Base-by-base conservation (phyloP, 2,797 vertebrate genomes). In the Brachyalestes nurse region DNA sequence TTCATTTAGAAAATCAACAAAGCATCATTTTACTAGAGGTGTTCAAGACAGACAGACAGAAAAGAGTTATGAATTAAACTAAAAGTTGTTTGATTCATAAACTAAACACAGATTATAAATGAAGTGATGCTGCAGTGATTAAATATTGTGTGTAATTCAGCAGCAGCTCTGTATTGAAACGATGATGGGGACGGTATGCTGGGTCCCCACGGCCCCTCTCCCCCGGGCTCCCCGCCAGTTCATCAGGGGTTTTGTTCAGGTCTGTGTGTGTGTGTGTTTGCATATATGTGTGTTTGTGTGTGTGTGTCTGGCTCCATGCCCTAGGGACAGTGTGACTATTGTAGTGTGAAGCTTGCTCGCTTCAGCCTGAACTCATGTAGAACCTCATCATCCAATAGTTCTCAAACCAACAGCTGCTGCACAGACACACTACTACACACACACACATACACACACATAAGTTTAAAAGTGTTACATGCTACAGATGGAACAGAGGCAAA, bases 281-380 rank as follows among this genome's bases (percentile, higher is more conserved):
- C 23, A 8, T 42, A 8, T 69, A 5, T 75, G 72, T 83, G 23
- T 58, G 58, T 78, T 28, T 67, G 60, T 69, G 55, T 71, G 51
- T 80, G 65, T 60, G 75, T 75, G 49, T 82, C 13, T 66, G 70
- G 40, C 23, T 66, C 16, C 53, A n/a, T 61, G 57, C 79, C 78
- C 77, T 55, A 47, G 78, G 69, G 80, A 76, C 75, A 78, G 45
- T 60, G 55, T 83, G 75, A 65, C 60, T 87, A 83, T 79, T 87
- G 55, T 60, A 76, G 72, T 85, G 79, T 82, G 19, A 83, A 84
- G 60, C 69, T 38, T 60, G 69, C 34, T 71, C 72, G 19, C 69
- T 78, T 47, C 28, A 70, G 45, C 47, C 74, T 70, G 51, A 75
- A 58, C 53, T 62, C 42, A n/a, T 49, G 47, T 70, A 64, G 28